A percentile compares a stretch with the other conserved stretches of the same genome.
These are phyloP conservation scores for Drosophila greeni DNA, from an alignment of 2,888 invertebrate species.

Conservation along the genomic window DNA sequence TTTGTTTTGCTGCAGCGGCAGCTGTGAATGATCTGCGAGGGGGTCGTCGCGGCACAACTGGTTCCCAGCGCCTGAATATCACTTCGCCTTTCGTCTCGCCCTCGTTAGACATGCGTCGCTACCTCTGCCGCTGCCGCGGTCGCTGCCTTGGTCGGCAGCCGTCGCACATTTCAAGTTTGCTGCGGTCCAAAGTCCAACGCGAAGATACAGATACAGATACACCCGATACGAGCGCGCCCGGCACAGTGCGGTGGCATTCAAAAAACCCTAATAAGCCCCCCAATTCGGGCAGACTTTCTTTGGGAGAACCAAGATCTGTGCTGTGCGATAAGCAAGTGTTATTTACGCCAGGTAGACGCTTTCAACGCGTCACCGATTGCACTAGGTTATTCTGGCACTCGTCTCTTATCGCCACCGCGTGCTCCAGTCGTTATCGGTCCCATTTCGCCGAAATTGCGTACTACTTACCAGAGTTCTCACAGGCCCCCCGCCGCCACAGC, in stretches of 20 bases:
- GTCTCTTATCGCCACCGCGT: conserved; percentile 38
- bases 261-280: not conserved
- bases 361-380: conserved; percentile 49
- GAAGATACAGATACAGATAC: conserved; percentile 30
- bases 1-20: conserved; percentile 24
- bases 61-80: conserved; percentile 20
- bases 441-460: conserved; percentile 54
- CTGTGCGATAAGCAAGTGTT: conserved; percentile 23
- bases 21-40: conserved; percentile 34
- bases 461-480: conserved; percentile 42
- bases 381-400: conserved; percentile 43
- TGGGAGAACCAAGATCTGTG: conserved; percentile 1
- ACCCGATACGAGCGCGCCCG: conserved; percentile 9
- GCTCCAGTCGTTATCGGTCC: conserved; percentile 32
- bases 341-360: conserved; percentile 48
- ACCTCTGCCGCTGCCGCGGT: conserved; percentile 4
- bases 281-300: conserved; percentile 9
- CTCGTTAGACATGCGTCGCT: conserved; percentile 39
- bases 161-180: conserved; percentile 47
- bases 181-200: conserved; percentile 63
- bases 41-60: conserved; percentile 22
- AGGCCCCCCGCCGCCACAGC: conserved; percentile 28
- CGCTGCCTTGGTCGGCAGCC: conserved; percentile 22
- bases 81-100: conserved; percentile 22
- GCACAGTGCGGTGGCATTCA: conserved; percentile 3